Percentiles rank a stretch among this genome's conserved stretches.
These are phyloP conservation scores for Copidosoma floridanum DNA, from an alignment of 1,140 invertebrate species.

Conservation along the genomic window DNA sequence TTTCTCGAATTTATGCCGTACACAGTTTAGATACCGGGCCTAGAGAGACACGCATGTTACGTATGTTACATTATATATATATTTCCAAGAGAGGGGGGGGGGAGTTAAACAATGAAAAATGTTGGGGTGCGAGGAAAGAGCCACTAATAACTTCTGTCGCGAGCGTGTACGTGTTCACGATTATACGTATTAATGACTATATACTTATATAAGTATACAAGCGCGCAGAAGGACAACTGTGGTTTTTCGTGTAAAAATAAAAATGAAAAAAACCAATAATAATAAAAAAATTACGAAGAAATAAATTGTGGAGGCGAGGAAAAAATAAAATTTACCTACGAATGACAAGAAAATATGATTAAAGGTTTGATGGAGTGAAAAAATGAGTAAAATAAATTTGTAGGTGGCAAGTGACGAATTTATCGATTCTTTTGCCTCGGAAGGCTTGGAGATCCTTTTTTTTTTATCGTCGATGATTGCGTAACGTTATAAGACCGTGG, in stretches of 20 bases:
- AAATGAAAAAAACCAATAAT: too few relatives aligned
- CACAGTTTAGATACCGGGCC: conserved; percentile 37
- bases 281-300: too few relatives aligned
- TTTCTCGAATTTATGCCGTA: conserved; percentile 25
- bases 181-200: too few relatives aligned
- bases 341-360: conserved; percentile 1
- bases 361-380: too few relatives aligned
- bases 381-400: too few relatives aligned
- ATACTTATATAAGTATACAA: conserved; percentile 26
- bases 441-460: not conserved
- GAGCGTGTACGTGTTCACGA: conserved; percentile 38
- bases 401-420: conserved; percentile 6
- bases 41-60: too few relatives aligned
- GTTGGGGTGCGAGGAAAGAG: not conserved
- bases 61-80: too few relatives aligned
- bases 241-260: too few relatives aligned
- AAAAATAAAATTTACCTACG: conserved; percentile 9
- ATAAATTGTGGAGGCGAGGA: too few relatives aligned
- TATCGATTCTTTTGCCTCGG: conserved; percentile 7
- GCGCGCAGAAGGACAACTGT: conserved; percentile 17
- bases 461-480: conserved; percentile 1
- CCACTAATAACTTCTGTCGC: conserved; percentile 32
- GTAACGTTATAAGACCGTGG: conserved; percentile 14
- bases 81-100: conserved; percentile 37
- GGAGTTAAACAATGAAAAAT: not conserved